These are phyloP conservation scores for Amphiduros pacificus DNA, from an alignment of 2,888 invertebrate species.

Conservation along the genomic window DNA sequence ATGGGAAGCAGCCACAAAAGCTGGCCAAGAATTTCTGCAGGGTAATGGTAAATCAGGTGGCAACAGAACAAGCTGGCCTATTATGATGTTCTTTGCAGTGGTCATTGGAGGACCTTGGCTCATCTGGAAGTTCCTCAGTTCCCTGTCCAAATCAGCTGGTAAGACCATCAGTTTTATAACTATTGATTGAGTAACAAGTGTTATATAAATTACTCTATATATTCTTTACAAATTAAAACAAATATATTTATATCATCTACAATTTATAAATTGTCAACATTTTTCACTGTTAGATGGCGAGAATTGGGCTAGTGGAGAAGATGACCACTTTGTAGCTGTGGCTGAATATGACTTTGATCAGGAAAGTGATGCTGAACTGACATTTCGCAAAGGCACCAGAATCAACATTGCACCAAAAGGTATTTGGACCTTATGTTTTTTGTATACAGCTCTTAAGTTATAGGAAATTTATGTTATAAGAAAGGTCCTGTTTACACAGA, in stretches of 20 bases:
- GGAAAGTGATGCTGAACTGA: conserved; percentile 73
- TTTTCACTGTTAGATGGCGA: conserved; percentile 2
- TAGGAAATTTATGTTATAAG: no score
- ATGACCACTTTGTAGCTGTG: conserved; percentile 62
- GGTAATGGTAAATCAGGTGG: conserved; percentile 48
- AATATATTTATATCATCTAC: no score
- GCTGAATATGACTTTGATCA: conserved; percentile 78
- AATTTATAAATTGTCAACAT: no score
- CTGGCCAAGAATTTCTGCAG: conserved; percentile 36
- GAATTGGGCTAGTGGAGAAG: conserved; percentile 62
- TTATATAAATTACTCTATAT: no score
- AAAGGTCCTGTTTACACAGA: no score
- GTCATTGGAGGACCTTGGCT: conserved; percentile 90
- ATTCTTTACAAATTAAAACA: no score
- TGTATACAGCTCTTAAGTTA: no score
- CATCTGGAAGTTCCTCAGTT: conserved; percentile 77
- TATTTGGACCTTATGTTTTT: no score
- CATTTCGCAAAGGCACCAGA: conserved; percentile 75
- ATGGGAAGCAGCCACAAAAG: conserved; percentile 50
- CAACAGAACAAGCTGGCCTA: conserved; percentile 74
- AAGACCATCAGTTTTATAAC: no score
- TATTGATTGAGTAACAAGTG: no score
- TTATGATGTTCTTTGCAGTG: conserved; percentile 84
- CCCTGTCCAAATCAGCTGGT: conserved; percentile 45
- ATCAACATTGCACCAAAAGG: conserved; percentile 77